Evolutionary conservation across 1,140 invertebrate genomes (phyloP).

Genomic region (Ceratosolen solmsi): DNA sequence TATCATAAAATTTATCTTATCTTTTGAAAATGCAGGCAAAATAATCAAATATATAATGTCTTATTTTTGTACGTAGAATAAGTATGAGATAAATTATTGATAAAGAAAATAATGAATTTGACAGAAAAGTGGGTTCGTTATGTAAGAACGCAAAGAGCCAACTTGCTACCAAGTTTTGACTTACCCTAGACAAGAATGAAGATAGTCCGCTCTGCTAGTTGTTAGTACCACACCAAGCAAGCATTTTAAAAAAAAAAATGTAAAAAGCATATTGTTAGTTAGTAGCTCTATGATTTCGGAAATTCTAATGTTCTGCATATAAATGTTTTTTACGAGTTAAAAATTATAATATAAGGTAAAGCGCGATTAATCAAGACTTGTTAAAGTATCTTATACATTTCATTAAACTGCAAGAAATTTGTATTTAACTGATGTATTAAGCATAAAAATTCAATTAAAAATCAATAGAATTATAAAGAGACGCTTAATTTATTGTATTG

Average conservation of each 20-base stretch:
- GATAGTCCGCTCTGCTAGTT: conserved; percentile 69
- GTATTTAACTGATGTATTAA: too few relatives aligned
- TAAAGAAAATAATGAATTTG: conserved; percentile 12
- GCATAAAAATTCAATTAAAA: too few relatives aligned
- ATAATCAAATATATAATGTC: background rate
- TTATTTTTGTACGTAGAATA: background rate
- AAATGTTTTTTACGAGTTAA: background rate
- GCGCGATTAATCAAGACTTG: too few relatives aligned
- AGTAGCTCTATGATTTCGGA: background rate
- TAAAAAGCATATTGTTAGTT: conserved; percentile 25
- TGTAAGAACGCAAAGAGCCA: background rate
- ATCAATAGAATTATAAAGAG: too few relatives aligned
- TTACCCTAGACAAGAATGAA: conserved; percentile 72
- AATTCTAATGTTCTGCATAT: conserved; percentile 17
- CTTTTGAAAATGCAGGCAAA: background rate
- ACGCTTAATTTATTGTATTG: too few relatives aligned
- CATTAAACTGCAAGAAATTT: too few relatives aligned
- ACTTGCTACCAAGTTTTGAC: conserved; percentile 41
- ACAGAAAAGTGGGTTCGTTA: background rate
- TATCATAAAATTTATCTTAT: background rate
- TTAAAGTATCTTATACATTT: too few relatives aligned
- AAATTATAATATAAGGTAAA: background rate
- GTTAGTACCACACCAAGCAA: conserved; percentile 68
- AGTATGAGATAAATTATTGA: background rate
- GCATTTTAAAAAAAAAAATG: conserved; percentile 64